Base-by-base conservation (phyloP, 2,888 invertebrate species). In the Lochmaea capreae region DNA sequence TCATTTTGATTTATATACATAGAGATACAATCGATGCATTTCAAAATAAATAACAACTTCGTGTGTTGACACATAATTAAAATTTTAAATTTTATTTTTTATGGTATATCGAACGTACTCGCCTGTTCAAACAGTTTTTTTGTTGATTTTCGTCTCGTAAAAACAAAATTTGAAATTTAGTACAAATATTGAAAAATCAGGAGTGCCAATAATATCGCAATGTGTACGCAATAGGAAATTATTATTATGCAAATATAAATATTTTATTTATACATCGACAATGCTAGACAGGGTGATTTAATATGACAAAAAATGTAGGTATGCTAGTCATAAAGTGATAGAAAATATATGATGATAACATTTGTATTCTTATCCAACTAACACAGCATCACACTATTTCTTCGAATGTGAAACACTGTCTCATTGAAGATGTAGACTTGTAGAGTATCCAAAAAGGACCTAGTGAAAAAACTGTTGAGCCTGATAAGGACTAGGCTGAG, bases 221-320 rank as follows among this genome's bases (percentile, higher is more conserved):
- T 65, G 52, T 65, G 6, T 14, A 46, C 43, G 18, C 16, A 43
- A 22, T 22, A 6, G 49, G 26, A 42, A 33, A 33, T 33, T 33
- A 65, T 65, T 65, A 65, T 22, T 49, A 65, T 65, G 65, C 65
- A 52, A 65, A 65, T 42, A n/a, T 52, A 12, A 14, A 65, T 52
- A 52, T 65, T 65, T 65, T 39, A 65, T 65, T 52, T 14, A n/a
- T 14, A 26, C 12, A 49, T 11, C 26, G 22, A 18, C 22, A 63
- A 2, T 16, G 22, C 11, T 12, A 43, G 49, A 49, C 18, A 65
- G 22, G 43, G 63, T 43, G 26, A 52, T 52, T 52, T 3, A 6
- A 63, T 42, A 43, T 16, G 22, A 49, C 49, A 12, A 18, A 22
- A n/a, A n/a, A n/a, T n/a, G n/a, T n/a, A n/a, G n/a, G n/a, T n/a